Evolutionary conservation across 2,797 vertebrate species (phyloP).

Genomic region (Pampus argenteus): DNA sequence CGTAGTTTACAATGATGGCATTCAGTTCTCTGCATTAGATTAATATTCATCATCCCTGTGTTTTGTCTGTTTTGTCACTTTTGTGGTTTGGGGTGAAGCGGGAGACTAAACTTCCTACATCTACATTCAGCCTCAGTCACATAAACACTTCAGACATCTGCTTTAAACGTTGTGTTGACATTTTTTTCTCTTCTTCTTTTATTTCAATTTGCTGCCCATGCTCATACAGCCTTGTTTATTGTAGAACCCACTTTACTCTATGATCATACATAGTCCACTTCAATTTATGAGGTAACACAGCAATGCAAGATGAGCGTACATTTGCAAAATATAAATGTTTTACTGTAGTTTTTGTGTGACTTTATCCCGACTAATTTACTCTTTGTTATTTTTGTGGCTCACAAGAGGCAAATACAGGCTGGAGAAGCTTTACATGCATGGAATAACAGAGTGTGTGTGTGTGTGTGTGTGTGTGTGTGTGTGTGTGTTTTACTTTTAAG

Average conservation of each 20-base stretch:
- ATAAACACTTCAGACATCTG: constrained; percentile 68
- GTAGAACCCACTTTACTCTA: constrained; percentile 39
- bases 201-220: constrained; percentile 48
- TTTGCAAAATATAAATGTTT: constrained; percentile 14
- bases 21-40: constrained; percentile 43
- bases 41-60: constrained; percentile 60
- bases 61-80: constrained; percentile 78
- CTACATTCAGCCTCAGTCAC: constrained; percentile 58
- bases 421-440: background rate
- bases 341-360: background rate
- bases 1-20: constrained; percentile 7
- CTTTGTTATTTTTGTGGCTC: constrained; percentile 26
- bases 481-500: background rate
- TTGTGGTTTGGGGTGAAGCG: constrained; percentile 64
- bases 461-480: background rate
- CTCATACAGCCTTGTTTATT: constrained; percentile 44
- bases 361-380: constrained; percentile 15
- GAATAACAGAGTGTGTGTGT: background rate
- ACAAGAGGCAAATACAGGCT: background rate
- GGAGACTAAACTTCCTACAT: constrained; percentile 60
- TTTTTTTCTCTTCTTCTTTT: constrained; percentile 61
- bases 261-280: constrained; percentile 12
- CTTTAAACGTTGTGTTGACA: constrained; percentile 59
- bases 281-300: constrained; percentile 40
- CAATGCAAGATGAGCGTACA: constrained; percentile 8